phyloP scores from a whole-genome alignment of 2,888 invertebrate genomes.

The Platycnemis pennipes region DNA sequence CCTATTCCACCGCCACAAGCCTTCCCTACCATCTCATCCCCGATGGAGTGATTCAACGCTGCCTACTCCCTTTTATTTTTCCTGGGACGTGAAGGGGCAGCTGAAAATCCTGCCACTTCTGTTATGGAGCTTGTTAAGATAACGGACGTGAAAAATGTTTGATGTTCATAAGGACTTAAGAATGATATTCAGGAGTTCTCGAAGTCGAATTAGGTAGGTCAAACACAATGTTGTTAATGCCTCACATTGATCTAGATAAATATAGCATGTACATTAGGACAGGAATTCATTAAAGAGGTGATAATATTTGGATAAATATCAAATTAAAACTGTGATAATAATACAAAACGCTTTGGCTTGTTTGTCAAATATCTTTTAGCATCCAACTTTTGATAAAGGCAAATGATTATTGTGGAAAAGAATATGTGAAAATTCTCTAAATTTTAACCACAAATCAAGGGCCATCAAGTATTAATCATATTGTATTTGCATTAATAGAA shows the following conservation, averaged over 20 bases:
- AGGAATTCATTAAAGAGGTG: too few relatives aligned
- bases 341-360: too few relatives aligned
- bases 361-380: too few relatives aligned
- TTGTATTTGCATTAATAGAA: too few relatives aligned
- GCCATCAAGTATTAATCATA: too few relatives aligned
- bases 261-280: background rate
- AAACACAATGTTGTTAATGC: background rate
- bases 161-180: background rate
- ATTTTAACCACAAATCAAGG: too few relatives aligned
- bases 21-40: constrained; percentile 41
- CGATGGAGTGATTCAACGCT: constrained; percentile 50
- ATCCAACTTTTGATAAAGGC: too few relatives aligned
- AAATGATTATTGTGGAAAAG: too few relatives aligned
- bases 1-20: constrained; percentile 52
- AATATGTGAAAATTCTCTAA: too few relatives aligned
- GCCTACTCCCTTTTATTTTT: too few relatives aligned
- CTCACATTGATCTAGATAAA: background rate
- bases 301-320: too few relatives aligned
- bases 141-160: background rate
- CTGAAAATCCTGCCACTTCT: constrained; percentile 44
- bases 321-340: too few relatives aligned
- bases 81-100: constrained; percentile 1
- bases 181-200: background rate
- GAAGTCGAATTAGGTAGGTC: background rate
- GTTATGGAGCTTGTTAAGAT: constrained; percentile 59